A percentile compares a stretch with the other conserved stretches of the same genome.
Evolutionary conservation across 2,888 invertebrate genomes (phyloP).

Genomic region (Drosophila greeni): DNA sequence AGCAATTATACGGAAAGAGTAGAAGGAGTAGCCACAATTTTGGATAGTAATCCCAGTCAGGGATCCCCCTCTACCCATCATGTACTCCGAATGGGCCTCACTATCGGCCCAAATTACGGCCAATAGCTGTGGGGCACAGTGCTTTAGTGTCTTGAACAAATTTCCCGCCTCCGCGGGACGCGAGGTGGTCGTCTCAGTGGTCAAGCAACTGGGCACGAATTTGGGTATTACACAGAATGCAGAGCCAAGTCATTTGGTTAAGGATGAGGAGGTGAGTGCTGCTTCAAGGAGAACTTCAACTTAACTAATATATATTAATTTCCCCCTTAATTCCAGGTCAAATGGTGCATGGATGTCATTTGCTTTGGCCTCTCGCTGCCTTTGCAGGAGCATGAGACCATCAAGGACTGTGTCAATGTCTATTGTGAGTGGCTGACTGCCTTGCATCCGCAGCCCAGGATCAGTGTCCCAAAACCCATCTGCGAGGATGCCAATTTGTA

Average conservation of each 20-base stretch:
- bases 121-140: slow-evolving; percentile 80
- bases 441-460: slow-evolving; percentile 88
- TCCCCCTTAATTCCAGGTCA: slow-evolving; percentile 82
- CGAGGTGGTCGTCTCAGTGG: slow-evolving; percentile 81
- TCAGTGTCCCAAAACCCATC: slow-evolving; percentile 93
- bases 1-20: no score
- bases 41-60: no score
- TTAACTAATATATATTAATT: not conserved
- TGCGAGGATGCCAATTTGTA: slow-evolving; percentile 93
- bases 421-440: slow-evolving; percentile 98
- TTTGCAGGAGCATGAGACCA: slow-evolving; percentile 93
- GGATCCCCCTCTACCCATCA: slow-evolving; percentile 58
- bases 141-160: slow-evolving; percentile 82
- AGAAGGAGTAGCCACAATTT: no score
- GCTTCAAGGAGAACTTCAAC: no score
- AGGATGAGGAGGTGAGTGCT: slow-evolving; percentile 87
- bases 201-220: slow-evolving; percentile 82
- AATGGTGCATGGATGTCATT: slow-evolving; percentile 92
- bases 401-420: slow-evolving; percentile 96
- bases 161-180: slow-evolving; percentile 82
- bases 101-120: slow-evolving; percentile 79
- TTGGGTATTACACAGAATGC: slow-evolving; percentile 87
- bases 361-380: slow-evolving; percentile 95
- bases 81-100: slow-evolving; percentile 82
- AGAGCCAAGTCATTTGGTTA: slow-evolving; percentile 89